Evolutionary conservation across 2,113 vertebrate genomes (phyloP).

Genomic region (cattle (Bos taurus)): DNA sequence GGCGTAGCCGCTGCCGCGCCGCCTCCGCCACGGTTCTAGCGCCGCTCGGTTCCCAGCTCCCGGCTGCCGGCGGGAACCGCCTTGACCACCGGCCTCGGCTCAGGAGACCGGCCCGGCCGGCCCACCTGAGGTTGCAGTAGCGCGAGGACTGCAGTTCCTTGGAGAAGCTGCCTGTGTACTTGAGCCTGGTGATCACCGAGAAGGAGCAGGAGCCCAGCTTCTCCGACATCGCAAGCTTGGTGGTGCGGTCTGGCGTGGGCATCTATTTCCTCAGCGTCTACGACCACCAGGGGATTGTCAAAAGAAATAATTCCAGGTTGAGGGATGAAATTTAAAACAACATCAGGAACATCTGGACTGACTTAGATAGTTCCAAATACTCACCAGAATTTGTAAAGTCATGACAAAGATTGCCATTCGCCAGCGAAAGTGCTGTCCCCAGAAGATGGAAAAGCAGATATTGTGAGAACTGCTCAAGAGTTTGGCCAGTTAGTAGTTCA

Average conservation of each 20-base stretch:
- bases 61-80: conserved; percentile 33
- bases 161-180: conserved; percentile 90
- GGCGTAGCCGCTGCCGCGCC: conserved; percentile 81
- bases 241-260: conserved; percentile 96
- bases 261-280: conserved; percentile 96
- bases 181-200: conserved; percentile 90
- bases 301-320: conserved; percentile 91
- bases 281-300: conserved; percentile 93
- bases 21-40: conserved; percentile 75
- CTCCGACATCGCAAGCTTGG: conserved; percentile 92
- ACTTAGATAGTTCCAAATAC: conserved; percentile 86
- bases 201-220: conserved; percentile 90
- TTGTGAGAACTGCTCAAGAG: conserved; percentile 91
- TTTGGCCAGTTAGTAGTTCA: conserved; percentile 93
- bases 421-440: conserved; percentile 92
- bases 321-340: conserved; percentile 91
- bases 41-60: conserved; percentile 52
- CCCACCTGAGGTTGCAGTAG: conserved; percentile 75
- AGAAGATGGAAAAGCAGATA: conserved; percentile 91
- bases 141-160: conserved; percentile 82
- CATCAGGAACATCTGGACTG: conserved; percentile 87
- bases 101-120: conserved; percentile 14
- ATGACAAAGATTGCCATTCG: conserved; percentile 85
- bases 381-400: conserved; percentile 84
- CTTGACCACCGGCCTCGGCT: conserved; percentile 23